Percentiles rank a stretch among this genome's conserved stretches.
Conservation (phyloP, 1,140 invertebrate genomes). For the Drosophila orosa region DNA sequence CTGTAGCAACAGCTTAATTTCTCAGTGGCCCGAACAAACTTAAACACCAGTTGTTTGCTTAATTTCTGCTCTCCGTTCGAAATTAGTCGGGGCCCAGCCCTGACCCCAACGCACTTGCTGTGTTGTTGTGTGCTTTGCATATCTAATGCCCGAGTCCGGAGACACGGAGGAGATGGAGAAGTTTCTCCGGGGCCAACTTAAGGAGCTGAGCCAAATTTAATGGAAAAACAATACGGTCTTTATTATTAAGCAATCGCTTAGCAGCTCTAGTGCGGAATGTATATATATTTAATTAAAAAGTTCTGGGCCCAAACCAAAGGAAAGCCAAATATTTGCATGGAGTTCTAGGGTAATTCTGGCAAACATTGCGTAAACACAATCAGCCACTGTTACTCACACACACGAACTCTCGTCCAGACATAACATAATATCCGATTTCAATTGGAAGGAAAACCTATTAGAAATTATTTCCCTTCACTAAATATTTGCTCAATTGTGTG, state of each 20-base stretch:
- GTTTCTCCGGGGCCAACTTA: slow-evolving; percentile 22
- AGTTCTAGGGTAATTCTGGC: slow-evolving; percentile 44
- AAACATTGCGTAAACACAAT: slow-evolving; percentile 57
- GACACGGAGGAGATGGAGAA: background rate
- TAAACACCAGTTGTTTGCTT: slow-evolving; percentile 40
- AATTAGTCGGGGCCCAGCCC: slow-evolving; percentile 25
- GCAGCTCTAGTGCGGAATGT: slow-evolving; percentile 6
- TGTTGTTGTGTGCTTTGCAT: slow-evolving; percentile 53
- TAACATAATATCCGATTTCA: slow-evolving; percentile 72
- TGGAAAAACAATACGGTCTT: slow-evolving; percentile 44
- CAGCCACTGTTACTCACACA: slow-evolving; percentile 23
- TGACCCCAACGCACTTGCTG: slow-evolving; percentile 13
- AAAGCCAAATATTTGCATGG: slow-evolving; percentile 47
- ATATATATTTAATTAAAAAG: slow-evolving; percentile 69
- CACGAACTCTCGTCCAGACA: slow-evolving; percentile 31
- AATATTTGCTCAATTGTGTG: slow-evolving; percentile 67
- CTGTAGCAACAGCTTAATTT: slow-evolving; percentile 63
- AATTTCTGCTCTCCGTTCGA: slow-evolving; percentile 30
- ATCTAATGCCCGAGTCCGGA: slow-evolving; percentile 44
- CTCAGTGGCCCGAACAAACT: slow-evolving; percentile 36
- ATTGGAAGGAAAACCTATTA: slow-evolving; percentile 76
- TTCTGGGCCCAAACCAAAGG: slow-evolving; percentile 30
- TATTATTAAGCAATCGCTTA: slow-evolving; percentile 43
- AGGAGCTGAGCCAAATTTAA: slow-evolving; percentile 19
- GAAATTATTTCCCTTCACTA: slow-evolving; percentile 75